Evolutionary conservation across 2,797 vertebrate genomes (phyloP).

Genomic region (Sebastes hopkinsi): DNA sequence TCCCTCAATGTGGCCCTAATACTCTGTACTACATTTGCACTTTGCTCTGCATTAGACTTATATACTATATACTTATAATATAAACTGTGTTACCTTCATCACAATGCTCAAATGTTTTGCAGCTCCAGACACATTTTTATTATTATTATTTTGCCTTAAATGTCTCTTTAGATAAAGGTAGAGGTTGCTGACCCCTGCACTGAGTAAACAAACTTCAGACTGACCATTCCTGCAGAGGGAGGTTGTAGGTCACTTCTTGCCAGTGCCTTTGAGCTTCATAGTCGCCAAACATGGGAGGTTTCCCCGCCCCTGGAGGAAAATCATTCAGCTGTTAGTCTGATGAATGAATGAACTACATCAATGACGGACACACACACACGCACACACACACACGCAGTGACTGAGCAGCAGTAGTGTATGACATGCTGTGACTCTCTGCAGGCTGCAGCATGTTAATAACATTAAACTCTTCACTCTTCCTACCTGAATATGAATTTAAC

Average conservation of each 20-base stretch:
- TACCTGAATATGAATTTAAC: slow-evolving; percentile 95
- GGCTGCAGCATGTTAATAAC: background rate
- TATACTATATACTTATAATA: rapidly evolving
- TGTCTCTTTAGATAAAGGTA: too few relatives aligned
- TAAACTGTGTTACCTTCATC: too few relatives aligned
- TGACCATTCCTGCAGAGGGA: slow-evolving; percentile 92
- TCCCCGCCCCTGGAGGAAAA: slow-evolving; percentile 87
- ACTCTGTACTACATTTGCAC: too few relatives aligned
- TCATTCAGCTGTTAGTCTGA: slow-evolving; percentile 26
- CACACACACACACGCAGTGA: background rate
- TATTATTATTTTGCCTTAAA: too few relatives aligned
- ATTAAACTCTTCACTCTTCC: slow-evolving; percentile 11
- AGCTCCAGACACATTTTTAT: too few relatives aligned
- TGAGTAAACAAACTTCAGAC: slow-evolving; percentile 51
- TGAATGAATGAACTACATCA: slow-evolving; percentile 1
- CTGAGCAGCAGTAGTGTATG: background rate
- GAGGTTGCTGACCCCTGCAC: too few relatives aligned
- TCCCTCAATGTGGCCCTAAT: too few relatives aligned
- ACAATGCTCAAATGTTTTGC: too few relatives aligned
- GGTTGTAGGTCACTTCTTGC: slow-evolving; percentile 96
- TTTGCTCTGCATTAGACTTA: too few relatives aligned
- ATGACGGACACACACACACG: background rate
- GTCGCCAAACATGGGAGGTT: slow-evolving; percentile 96
- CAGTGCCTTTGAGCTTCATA: slow-evolving; percentile 99
- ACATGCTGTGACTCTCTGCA: background rate